Percentiles rank a stretch among this genome's conserved stretches.
These are phyloP conservation scores for Synaphobranchus kaupii DNA, from an alignment of 2,797 vertebrate genomes.

Conservation along the genomic window DNA sequence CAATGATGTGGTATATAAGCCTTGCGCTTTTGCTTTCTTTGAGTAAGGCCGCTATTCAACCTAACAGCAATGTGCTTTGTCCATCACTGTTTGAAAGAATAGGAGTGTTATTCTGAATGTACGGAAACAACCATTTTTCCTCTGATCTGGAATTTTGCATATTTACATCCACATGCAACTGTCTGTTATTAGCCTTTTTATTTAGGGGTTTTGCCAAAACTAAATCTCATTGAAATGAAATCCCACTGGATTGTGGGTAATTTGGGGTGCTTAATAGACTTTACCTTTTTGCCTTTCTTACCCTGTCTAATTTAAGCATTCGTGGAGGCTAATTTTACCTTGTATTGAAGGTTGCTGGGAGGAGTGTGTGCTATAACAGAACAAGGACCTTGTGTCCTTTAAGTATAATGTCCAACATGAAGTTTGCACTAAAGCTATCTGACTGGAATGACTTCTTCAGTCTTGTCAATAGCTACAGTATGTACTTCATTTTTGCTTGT, in stretches of 20 bases:
- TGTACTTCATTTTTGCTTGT: conserved; percentile 12
- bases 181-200: background rate
- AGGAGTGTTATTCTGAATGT: background rate
- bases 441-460: conserved; percentile 6
- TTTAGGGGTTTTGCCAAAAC: background rate
- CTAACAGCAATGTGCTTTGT: background rate
- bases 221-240: background rate
- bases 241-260: background rate
- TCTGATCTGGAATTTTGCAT: background rate
- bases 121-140: background rate
- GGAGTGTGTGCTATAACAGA: background rate
- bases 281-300: conserved; percentile 4
- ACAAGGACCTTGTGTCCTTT: background rate
- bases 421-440: conserved; percentile 13
- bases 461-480: background rate
- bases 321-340: background rate
- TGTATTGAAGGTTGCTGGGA: background rate
- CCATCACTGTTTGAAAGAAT: background rate
- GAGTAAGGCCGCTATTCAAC: background rate
- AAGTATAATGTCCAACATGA: conserved; percentile 3
- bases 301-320: background rate
- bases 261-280: conserved; percentile 7
- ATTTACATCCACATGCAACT: background rate
- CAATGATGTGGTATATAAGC: background rate
- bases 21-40: background rate